Evolutionary conservation across 2,888 invertebrate species (phyloP), one percentile per base, ranked within the genome.

Genomic region (Falcaria lacertinaria): DNA sequence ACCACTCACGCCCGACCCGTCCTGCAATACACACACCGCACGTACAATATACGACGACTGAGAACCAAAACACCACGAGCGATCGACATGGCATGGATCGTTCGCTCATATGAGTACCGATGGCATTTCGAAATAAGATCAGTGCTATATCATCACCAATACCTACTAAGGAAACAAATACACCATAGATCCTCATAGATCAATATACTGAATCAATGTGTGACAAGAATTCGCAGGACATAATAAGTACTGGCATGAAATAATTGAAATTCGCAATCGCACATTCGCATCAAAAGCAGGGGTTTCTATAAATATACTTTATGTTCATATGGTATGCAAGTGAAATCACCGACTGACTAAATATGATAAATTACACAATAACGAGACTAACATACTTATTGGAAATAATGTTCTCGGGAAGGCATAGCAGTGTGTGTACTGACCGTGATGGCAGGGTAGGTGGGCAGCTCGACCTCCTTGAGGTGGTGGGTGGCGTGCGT

Each of bases 401-500:
- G n/a, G n/a, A 2, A 25, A 25, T 6, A 25, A 8, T 25, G 11
- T 11, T 2, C 2, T 11, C 11, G 11, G 7, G 8, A 28, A 11
- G 3, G 28, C 28, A 11, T 11, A 14, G 43, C 55, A 54, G 51
- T 44, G 47, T 41, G 45, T 61, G 79, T 88, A 89, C 88, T 87
- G 81, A 89, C 88, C 88, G 88, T 85, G 69, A 86, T 81, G 58
- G 84, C 72, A 49, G 82, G 82, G 69, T 80, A 87, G 60, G 73
- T 71, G 44, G 86, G 86, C 54, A 89, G 71, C 54, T 81, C 81
- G 64, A 95, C 94, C 64, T 95, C 95, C 77, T 95, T 95, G 69
- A 94, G 91, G 79, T 94, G 94, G 74, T 94, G 93, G 43, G 97
- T 94, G 93, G 81, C 93, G 93, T 91, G 91, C 11, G 94, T 94